Evolutionary conservation across 2,888 invertebrate genomes (phyloP).

Genomic region (Drosophila emarginata): DNA sequence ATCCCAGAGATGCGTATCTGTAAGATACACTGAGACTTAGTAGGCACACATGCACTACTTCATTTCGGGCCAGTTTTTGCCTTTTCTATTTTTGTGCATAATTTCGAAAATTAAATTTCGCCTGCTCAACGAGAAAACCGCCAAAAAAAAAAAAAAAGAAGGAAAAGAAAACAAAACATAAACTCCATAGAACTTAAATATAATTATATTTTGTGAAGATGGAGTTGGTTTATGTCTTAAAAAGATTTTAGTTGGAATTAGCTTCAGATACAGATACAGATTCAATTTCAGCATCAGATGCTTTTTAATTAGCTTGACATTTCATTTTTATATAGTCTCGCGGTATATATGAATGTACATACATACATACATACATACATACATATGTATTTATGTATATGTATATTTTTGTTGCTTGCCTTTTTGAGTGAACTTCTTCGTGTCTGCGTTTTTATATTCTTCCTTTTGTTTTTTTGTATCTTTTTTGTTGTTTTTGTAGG

Average conservation of each 20-base stretch:
- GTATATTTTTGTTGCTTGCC: neutral
- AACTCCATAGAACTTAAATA: slow-evolving; percentile 13
- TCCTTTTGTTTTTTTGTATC: neutral
- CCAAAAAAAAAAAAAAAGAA: no score
- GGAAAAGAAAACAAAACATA: neutral
- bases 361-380: no score
- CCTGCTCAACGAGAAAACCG: no score
- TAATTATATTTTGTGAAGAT: slow-evolving; percentile 18
- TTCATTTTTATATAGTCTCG: slow-evolving; percentile 25
- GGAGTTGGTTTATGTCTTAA: neutral
- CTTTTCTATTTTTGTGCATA: slow-evolving; percentile 47
- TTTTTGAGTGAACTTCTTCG: slow-evolving; percentile 31
- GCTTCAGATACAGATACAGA: neutral
- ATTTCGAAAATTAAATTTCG: slow-evolving; percentile 59
- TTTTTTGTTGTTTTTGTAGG: slow-evolving; percentile 41
- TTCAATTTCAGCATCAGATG: slow-evolving; percentile 27
- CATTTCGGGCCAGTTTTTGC: slow-evolving; percentile 10
- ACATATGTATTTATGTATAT: no score
- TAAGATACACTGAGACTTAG: slow-evolving; percentile 34
- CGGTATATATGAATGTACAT: no score
- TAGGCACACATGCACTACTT: slow-evolving; percentile 21
- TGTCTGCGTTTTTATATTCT: slow-evolving; percentile 9
- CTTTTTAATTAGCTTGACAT: slow-evolving; percentile 75
- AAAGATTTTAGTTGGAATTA: neutral
- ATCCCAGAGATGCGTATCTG: slow-evolving; percentile 64